These are phyloP conservation scores for Nannospalax galili DNA, from an alignment of 2,113 vertebrate genomes.

Conservation along the genomic window DNA sequence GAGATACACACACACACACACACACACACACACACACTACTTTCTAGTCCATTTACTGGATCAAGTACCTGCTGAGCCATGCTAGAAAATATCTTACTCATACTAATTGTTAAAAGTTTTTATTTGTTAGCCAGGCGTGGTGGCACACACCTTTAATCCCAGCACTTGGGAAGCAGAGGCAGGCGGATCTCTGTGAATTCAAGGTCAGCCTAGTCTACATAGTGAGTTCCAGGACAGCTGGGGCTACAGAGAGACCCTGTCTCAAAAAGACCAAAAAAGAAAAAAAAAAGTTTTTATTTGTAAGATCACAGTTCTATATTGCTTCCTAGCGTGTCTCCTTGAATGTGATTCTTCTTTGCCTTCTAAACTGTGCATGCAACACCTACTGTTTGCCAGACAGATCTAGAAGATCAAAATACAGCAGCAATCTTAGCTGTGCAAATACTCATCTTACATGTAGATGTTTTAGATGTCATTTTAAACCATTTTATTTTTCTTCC, in stretches of 20 bases:
- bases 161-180: no score
- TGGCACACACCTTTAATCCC: no score
- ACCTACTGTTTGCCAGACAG: background rate
- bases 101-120: background rate
- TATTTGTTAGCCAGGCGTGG: background rate
- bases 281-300: background rate
- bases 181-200: no score
- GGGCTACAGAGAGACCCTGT: no score
- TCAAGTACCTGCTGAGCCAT: background rate
- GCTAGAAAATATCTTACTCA: background rate
- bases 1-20: background rate
- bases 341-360: background rate
- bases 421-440: background rate
- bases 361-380: background rate
- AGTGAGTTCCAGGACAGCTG: no score
- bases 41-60: background rate
- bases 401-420: background rate
- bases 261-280: no score
- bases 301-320: background rate
- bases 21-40: fast-evolving
- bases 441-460: background rate
- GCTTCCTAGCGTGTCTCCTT: background rate
- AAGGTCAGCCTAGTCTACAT: no score
- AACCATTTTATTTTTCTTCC: background rate
- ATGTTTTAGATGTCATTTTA: background rate